These are phyloP conservation scores for Styela plicata DNA, from an alignment of 23 tunicate species.

Conservation along the genomic window DNA sequence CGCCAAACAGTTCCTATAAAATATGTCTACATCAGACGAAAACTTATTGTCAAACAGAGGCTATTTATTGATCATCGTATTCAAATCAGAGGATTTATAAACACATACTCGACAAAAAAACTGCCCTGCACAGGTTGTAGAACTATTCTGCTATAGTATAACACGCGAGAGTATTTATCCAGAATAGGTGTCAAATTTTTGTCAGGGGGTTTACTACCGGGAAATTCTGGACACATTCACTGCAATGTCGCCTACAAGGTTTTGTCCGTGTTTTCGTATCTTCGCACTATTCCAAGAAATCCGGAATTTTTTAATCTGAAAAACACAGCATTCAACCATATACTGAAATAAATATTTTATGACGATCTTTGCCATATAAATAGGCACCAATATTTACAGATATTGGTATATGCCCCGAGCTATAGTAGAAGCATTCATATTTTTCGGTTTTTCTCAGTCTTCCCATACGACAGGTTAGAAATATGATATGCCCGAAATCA, in stretches of 20 bases:
- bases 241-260: slow-evolving; percentile 91
- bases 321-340: too few species aligned
- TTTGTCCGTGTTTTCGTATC: slow-evolving; percentile 83
- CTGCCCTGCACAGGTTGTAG: slow-evolving; percentile 61
- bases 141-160: slow-evolving; percentile 70
- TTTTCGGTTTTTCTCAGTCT: too few species aligned
- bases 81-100: slow-evolving; percentile 72
- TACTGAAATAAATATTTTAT: too few species aligned
- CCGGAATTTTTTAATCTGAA: slow-evolving; percentile 43
- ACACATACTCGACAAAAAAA: slow-evolving; percentile 73
- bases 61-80: slow-evolving; percentile 63
- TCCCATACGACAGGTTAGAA: too few species aligned
- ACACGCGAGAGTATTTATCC: slow-evolving; percentile 45
- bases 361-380: too few species aligned
- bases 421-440: too few species aligned
- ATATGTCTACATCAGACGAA: slow-evolving; percentile 50
- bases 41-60: slow-evolving; percentile 94
- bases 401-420: too few species aligned
- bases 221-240: slow-evolving; percentile 58
- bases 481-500: too few species aligned
- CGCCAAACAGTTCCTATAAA: slow-evolving; percentile 60
- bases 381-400: too few species aligned
- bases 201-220: slow-evolving; percentile 90
- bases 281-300: slow-evolving; percentile 67
- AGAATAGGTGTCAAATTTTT: slow-evolving; percentile 78